Percentiles rank a stretch among this genome's conserved stretches.
phyloP scores from a whole-genome alignment of 2,113 vertebrate species.

The Rostratula benghalensis region DNA sequence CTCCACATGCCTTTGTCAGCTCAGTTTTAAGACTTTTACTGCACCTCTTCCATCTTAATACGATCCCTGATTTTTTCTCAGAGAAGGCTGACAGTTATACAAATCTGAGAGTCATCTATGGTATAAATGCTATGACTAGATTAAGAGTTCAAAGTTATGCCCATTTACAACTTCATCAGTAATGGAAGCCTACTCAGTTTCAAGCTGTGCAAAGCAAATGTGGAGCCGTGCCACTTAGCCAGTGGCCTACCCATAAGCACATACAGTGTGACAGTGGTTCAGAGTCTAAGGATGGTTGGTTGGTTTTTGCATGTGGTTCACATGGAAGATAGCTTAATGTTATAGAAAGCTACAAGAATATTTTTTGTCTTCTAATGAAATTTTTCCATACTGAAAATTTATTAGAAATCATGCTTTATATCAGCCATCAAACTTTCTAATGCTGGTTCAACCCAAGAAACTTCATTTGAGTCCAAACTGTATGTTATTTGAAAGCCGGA shows the following conservation, averaged over 20 bases:
- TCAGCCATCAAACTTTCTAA: neutral
- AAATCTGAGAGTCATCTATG: neutral
- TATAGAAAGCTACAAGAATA: neutral
- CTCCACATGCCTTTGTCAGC: neutral
- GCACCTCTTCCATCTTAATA: neutral
- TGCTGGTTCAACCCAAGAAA: neutral
- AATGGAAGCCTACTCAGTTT: neutral
- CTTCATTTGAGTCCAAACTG: neutral
- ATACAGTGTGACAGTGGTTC: neutral
- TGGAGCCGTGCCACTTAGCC: neutral
- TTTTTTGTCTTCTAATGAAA: neutral
- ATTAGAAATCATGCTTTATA: neutral
- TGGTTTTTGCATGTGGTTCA: neutral
- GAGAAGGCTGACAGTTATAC: neutral
- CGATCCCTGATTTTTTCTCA: neutral
- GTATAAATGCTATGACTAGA: neutral
- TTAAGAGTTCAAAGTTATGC: neutral
- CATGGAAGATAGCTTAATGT: neutral
- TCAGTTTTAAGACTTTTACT: neutral
- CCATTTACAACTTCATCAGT: neutral
- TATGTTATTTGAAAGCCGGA: neutral
- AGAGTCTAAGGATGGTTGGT: neutral
- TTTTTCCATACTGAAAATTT: neutral
- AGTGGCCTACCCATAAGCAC: neutral
- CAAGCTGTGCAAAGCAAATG: neutral